Percentiles rank a stretch among this genome's conserved stretches.
Conservation (phyloP, 35 echinoderm and acorn worm genomes). For the Anneissia japonica region DNA sequence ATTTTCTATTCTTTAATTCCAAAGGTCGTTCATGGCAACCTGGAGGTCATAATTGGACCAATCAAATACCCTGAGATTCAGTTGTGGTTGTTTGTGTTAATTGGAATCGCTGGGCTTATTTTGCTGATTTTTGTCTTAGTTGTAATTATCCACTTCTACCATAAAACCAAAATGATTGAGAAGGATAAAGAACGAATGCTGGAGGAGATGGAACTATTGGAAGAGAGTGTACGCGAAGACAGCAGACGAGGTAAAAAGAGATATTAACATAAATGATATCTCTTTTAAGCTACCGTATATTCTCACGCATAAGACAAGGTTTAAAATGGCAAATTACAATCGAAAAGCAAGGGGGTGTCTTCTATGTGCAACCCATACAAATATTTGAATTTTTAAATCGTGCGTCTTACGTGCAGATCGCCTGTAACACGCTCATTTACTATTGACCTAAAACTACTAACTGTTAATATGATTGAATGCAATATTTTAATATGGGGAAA, state of each 20-base stretch:
- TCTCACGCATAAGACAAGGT: no score
- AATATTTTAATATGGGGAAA: no score
- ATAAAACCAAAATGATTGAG: not conserved
- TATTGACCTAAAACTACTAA: no score
- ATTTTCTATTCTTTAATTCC: not conserved
- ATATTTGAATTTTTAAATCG: no score
- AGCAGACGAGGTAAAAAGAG: not conserved
- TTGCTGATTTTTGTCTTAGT: not conserved
- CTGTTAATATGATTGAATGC: no score
- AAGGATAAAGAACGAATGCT: not conserved
- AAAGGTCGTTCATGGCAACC: not conserved
- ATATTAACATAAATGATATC: no score
- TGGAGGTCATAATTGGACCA: not conserved
- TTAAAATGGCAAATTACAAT: no score
- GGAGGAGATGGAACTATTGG: not conserved
- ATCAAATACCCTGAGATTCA: not conserved
- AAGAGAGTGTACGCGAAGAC: not conserved
- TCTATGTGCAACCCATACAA: no score
- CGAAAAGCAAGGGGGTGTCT: no score
- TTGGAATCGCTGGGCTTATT: not conserved
- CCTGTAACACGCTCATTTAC: no score
- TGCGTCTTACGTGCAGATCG: no score
- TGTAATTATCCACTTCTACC: not conserved
- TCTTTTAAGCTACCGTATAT: no score
- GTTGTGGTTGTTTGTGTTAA: not conserved